Conservation (phyloP, 92 coral and sea anemone genomes). For the Hydrozoanthus gracilis region DNA sequence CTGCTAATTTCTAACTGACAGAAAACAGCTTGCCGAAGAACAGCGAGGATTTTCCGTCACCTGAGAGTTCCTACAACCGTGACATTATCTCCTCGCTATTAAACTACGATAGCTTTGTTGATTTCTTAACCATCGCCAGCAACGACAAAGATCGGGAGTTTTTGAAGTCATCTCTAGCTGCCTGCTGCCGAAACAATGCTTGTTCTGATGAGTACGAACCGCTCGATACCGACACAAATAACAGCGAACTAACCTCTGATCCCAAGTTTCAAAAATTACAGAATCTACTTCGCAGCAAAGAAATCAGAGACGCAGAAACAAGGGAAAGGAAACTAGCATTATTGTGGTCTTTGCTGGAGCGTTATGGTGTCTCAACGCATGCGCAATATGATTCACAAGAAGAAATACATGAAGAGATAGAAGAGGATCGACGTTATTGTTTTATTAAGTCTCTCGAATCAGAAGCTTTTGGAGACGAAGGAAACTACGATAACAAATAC, state of each 20-base stretch:
- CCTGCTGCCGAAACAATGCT: background rate
- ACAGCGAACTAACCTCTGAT: background rate
- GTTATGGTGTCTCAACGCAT: background rate
- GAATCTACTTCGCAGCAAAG: slow-evolving; percentile 8
- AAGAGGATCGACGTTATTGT: background rate
- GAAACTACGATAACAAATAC: background rate
- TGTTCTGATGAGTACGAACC: background rate
- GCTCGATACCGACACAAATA: background rate
- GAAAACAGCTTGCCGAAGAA: background rate
- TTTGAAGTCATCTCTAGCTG: slow-evolving; percentile 19
- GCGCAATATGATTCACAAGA: background rate
- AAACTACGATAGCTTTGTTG: slow-evolving; percentile 18
- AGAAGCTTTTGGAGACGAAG: slow-evolving; percentile 13
- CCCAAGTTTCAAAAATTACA: slow-evolving; percentile 27
- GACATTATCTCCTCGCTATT: background rate
- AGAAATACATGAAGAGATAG: background rate
- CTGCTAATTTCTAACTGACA: background rate
- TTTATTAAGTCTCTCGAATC: background rate
- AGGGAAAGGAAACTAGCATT: background rate
- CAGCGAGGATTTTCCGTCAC: background rate
- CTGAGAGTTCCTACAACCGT: background rate
- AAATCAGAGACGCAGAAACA: background rate
- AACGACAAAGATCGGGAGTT: slow-evolving; percentile 13
- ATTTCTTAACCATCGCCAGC: slow-evolving; percentile 22
- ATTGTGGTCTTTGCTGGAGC: background rate